A percentile compares a stretch with the other conserved stretches of the same genome.
These are phyloP conservation scores for Drosophila monieri DNA, from an alignment of 2,888 invertebrate genomes.

Conservation along the genomic window DNA sequence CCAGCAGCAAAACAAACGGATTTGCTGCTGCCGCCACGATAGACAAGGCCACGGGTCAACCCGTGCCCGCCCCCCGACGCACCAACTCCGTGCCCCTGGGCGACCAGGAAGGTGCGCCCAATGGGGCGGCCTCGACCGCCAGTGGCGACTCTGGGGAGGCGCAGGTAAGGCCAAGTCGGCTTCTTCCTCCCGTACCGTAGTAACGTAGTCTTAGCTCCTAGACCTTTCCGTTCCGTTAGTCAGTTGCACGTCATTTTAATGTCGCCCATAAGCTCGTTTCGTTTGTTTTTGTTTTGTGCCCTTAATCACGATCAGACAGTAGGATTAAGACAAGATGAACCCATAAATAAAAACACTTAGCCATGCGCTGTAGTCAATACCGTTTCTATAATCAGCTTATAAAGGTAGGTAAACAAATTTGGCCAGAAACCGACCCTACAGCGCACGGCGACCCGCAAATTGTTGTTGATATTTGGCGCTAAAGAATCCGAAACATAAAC, in stretches of 20 bases:
- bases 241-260: slow-evolving; percentile 71
- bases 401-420: slow-evolving; percentile 55
- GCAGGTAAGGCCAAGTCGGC: slow-evolving; percentile 70
- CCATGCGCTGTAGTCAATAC: slow-evolving; percentile 45
- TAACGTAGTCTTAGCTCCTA: slow-evolving; percentile 42
- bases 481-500: slow-evolving; percentile 33
- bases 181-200: slow-evolving; percentile 2
- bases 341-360: slow-evolving; percentile 20
- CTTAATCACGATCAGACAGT: slow-evolving; percentile 59
- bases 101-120: slow-evolving; percentile 57
- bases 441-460: slow-evolving; percentile 63
- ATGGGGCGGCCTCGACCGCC: slow-evolving; percentile 66
- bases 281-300: slow-evolving; percentile 21
- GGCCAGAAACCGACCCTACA: slow-evolving; percentile 8
- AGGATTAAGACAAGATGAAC: slow-evolving; percentile 43
- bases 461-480: slow-evolving; percentile 71
- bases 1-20: slow-evolving; percentile 79
- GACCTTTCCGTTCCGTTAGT: slow-evolving; percentile 45
- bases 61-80: slow-evolving; percentile 84
- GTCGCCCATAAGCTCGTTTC: slow-evolving; percentile 68
- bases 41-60: slow-evolving; percentile 81
- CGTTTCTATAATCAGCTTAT: not conserved
- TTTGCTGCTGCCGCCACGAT: slow-evolving; percentile 62
- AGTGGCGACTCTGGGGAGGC: slow-evolving; percentile 71
- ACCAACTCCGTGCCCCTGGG: slow-evolving; percentile 85